phyloP scores from a whole-genome alignment of 1,140 invertebrate species.

The Dryas iulia region DNA sequence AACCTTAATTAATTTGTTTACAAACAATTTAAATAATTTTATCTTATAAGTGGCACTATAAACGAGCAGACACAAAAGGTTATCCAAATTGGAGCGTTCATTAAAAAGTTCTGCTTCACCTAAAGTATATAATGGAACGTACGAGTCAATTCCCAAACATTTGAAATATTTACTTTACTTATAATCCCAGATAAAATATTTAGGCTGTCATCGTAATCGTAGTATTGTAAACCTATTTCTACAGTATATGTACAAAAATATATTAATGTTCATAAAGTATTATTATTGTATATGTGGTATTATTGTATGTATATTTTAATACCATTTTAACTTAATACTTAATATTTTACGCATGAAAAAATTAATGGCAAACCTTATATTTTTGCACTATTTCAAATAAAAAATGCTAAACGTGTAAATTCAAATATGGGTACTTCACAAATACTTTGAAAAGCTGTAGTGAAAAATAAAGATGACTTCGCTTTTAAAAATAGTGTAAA shows the following conservation, averaged over 20 bases:
- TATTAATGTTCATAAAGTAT: too few species aligned
- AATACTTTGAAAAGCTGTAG: slow-evolving; percentile 1
- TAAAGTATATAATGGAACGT: slow-evolving; percentile 36
- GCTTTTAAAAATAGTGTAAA: neutral
- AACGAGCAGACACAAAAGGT: slow-evolving; percentile 35
- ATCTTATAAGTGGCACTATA: slow-evolving; percentile 25
- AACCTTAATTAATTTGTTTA: slow-evolving; percentile 17
- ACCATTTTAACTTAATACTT: too few species aligned
- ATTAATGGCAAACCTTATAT: neutral
- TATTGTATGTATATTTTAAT: too few species aligned
- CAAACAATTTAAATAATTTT: slow-evolving; percentile 36
- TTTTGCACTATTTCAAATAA: neutral
- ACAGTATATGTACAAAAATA: too few species aligned
- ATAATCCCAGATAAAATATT: neutral
- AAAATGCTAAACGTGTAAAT: neutral
- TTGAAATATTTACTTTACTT: neutral
- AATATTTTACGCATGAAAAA: too few species aligned
- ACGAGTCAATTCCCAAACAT: slow-evolving; percentile 24
- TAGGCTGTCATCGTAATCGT: neutral
- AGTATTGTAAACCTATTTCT: neutral
- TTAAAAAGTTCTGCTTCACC: slow-evolving; percentile 37
- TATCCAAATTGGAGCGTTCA: slow-evolving; percentile 37
- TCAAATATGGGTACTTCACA: neutral
- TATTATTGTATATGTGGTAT: too few species aligned
- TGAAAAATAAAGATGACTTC: neutral